phyloP scores from a whole-genome alignment of 2,113 vertebrate species.

The Chaetorhynchus papuensis region DNA sequence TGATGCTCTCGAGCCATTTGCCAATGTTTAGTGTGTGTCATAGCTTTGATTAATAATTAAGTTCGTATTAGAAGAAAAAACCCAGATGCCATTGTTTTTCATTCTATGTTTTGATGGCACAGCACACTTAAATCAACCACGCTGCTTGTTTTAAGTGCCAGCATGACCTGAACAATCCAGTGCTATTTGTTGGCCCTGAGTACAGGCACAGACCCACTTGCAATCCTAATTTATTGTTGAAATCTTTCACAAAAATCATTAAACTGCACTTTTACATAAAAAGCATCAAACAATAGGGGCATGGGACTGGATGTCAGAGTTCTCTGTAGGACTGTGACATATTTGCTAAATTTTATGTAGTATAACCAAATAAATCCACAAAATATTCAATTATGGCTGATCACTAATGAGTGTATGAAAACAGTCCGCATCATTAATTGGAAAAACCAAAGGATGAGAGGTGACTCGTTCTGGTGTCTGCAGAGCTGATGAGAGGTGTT shows the following conservation, averaged over 20 bases:
- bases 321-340: background rate
- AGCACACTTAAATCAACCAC: background rate
- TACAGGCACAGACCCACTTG: background rate
- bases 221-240: background rate
- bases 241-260: background rate
- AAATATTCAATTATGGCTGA: background rate
- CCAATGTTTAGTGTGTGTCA: conserved; percentile 15
- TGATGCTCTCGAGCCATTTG: background rate
- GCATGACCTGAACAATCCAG: background rate
- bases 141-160: background rate
- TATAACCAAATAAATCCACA: background rate
- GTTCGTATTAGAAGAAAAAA: conserved; percentile 23
- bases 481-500: conserved; percentile 37
- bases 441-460: background rate
- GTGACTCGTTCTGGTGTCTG: background rate
- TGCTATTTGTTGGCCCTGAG: background rate
- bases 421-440: conserved; percentile 31
- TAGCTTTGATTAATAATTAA: conserved; percentile 28
- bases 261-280: background rate
- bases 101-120: background rate
- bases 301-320: background rate
- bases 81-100: conserved; percentile 27
- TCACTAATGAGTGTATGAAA: background rate
- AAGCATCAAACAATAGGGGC: background rate
- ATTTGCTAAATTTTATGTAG: background rate